phyloP scores from a whole-genome alignment of 2,113 vertebrate genomes.

The Caretta caretta region DNA sequence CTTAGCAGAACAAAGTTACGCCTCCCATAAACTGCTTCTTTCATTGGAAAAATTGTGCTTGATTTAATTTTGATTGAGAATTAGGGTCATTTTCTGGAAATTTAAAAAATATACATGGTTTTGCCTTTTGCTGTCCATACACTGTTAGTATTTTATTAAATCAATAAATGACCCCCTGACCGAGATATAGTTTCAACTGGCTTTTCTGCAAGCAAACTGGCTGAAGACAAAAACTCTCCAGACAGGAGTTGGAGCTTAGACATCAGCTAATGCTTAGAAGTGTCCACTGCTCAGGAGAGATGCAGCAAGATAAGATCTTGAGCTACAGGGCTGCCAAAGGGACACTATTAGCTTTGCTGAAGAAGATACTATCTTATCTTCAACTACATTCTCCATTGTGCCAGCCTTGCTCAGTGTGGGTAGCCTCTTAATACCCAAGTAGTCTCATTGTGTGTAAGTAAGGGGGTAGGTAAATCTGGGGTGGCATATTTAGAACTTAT shows the following conservation, averaged over 20 bases:
- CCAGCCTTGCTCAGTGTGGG: not conserved
- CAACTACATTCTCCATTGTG: not conserved
- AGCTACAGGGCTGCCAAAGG: not conserved
- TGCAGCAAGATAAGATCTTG: not conserved
- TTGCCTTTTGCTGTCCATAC: conserved; percentile 21
- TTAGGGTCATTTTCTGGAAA: conserved; percentile 1
- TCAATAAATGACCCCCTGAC: not conserved
- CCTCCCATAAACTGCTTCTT: not conserved
- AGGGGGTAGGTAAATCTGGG: not conserved
- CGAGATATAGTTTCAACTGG: not conserved
- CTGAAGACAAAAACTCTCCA: not conserved
- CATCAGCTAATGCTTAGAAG: conserved; percentile 18
- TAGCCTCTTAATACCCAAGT: not conserved
- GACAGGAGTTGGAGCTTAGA: not conserved
- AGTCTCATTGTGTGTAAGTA: not conserved
- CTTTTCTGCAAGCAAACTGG: not conserved
- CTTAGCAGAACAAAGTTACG: not conserved
- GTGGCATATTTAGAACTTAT: not conserved
- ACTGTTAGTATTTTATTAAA: not conserved
- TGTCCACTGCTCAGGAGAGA: not conserved
- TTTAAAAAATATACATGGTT: not conserved
- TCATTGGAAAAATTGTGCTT: not conserved
- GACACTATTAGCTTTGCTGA: not conserved
- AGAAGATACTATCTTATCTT: not conserved
- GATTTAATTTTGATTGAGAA: conserved; percentile 16